Evolutionary conservation across 1,140 invertebrate genomes (phyloP).

Genomic region (Hirudo medicinalis): DNA sequence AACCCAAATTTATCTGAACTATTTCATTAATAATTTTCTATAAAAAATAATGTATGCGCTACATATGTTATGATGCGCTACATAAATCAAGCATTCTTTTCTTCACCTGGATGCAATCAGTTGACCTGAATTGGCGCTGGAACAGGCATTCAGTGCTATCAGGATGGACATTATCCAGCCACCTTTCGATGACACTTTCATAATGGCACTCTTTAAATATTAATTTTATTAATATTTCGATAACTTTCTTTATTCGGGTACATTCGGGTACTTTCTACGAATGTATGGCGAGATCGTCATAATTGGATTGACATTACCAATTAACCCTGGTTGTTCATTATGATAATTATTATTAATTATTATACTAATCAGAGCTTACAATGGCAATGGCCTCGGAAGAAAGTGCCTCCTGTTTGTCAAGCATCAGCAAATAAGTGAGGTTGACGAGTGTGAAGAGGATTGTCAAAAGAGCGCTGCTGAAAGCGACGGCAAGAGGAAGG

Average conservation of each 20-base stretch:
- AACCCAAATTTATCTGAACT: neutral
- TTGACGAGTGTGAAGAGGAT: conserved; percentile 87
- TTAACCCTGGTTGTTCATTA: no score
- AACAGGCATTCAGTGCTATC: no score
- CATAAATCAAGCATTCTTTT: no score
- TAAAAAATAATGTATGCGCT: no score
- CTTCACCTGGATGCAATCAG: no score
- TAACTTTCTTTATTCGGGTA: neutral
- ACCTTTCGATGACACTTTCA: no score
- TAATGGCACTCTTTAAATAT: no score
- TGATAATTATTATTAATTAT: no score
- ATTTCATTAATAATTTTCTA: neutral
- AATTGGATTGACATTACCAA: neutral
- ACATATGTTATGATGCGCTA: no score
- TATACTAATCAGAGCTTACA: conserved; percentile 42
- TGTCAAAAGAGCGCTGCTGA: conserved; percentile 81
- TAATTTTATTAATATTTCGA: neutral
- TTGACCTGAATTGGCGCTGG: no score
- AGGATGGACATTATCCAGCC: no score
- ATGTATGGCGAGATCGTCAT: neutral
- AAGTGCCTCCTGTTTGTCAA: conserved; percentile 67
- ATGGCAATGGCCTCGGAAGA: conserved; percentile 84
- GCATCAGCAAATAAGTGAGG: conserved; percentile 83
- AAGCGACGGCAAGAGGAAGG: conserved; percentile 79
- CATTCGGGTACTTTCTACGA: neutral